Evolutionary conservation across 2,888 invertebrate species (phyloP).

Genomic region (Cetonia aurata): DNA sequence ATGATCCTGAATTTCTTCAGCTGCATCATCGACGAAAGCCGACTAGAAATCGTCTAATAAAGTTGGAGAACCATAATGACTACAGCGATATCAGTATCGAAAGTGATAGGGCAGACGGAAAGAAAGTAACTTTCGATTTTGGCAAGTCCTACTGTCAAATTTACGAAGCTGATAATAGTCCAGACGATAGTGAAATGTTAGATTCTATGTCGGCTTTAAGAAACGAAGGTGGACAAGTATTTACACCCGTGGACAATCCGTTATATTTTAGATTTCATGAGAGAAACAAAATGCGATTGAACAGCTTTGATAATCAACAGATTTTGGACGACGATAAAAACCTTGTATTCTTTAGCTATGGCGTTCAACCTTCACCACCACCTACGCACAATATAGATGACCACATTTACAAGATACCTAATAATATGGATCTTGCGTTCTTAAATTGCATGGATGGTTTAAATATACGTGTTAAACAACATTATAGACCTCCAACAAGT

Average conservation of each 20-base stretch:
- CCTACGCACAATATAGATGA: not conserved
- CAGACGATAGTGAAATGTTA: not conserved
- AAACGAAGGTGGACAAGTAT: constrained; percentile 1
- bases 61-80: constrained; percentile 33
- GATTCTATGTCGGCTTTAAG: not conserved
- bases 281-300: constrained; percentile 1
- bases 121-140: constrained; percentile 31
- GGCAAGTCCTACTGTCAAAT: constrained; percentile 32
- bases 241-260: not conserved
- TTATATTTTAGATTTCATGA: not conserved
- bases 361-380: constrained; percentile 16
- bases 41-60: constrained; percentile 17
- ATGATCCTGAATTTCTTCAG: constrained; percentile 7
- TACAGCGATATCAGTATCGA: constrained; percentile 6
- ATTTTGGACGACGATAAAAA: constrained; percentile 13
- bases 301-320: constrained; percentile 4
- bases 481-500: not conserved
- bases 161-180: constrained; percentile 18
- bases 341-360: constrained; percentile 17
- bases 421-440: constrained; percentile 27
- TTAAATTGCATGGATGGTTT: constrained; percentile 29
- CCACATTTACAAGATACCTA: constrained; percentile 5
- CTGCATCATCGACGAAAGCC: not conserved
- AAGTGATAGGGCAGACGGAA: constrained; percentile 10
- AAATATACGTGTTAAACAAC: not conserved